Evolutionary conservation across 2,888 invertebrate species (phyloP).

Genomic region (Dicyrtoma fusca): DNA sequence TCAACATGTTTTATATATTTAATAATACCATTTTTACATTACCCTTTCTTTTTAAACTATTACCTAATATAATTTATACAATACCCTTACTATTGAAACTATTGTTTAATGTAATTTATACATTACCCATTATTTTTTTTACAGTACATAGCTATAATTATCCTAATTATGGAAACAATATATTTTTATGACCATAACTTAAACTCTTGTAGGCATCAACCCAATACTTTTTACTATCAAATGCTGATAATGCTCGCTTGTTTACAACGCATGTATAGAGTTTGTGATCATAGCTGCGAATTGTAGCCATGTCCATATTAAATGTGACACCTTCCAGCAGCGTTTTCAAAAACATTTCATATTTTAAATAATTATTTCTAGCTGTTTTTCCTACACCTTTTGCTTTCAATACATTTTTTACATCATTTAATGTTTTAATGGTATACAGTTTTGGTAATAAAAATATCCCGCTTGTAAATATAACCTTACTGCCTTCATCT

Average conservation of each 20-base stretch:
- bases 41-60: no score
- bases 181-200: background rate
- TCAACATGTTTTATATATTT: no score
- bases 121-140: no score
- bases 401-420: background rate
- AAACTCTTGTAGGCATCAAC: background rate
- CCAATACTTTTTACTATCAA: slow-evolving; percentile 3
- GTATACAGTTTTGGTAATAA: slow-evolving; percentile 13
- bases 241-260: background rate
- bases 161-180: no score
- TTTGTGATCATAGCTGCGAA: background rate
- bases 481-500: slow-evolving; percentile 7
- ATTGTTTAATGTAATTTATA: no score
- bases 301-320: background rate
- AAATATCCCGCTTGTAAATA: background rate
- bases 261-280: background rate
- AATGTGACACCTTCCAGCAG: background rate
- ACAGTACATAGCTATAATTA: no score
- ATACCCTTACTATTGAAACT: no score
- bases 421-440: background rate
- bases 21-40: no score
- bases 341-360: background rate
- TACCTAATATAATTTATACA: no score
- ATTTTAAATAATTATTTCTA: background rate
- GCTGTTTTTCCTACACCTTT: background rate